Evolutionary conservation across 2,888 invertebrate genomes (phyloP).

Genomic region (Aricia artaxerxes): DNA sequence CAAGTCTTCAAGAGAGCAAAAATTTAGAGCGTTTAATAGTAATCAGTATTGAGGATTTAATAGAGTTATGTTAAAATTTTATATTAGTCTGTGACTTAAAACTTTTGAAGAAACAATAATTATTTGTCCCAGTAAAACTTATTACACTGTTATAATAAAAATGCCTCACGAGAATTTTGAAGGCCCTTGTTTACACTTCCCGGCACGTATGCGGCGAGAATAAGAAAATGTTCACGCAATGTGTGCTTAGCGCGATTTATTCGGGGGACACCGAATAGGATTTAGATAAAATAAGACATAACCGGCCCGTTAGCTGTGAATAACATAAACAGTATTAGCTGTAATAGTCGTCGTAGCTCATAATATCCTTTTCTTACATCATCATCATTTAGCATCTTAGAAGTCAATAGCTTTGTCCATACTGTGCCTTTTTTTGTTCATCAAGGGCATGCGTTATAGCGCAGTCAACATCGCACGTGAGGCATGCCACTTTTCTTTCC

Average conservation of each 20-base stretch:
- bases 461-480: no score
- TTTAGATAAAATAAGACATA: constrained; percentile 74
- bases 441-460: no score
- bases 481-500: no score
- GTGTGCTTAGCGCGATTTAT: constrained; percentile 76
- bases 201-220: constrained; percentile 75
- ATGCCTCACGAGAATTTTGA: constrained; percentile 27
- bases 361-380: neutral
- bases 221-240: constrained; percentile 77
- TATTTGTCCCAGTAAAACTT: constrained; percentile 20
- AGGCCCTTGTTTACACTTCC: constrained; percentile 56
- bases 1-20: no score
- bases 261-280: constrained; percentile 76
- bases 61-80: no score
- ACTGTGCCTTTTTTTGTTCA: no score
- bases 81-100: neutral
- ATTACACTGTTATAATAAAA: constrained; percentile 10
- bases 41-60: no score
- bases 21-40: no score
- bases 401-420: no score
- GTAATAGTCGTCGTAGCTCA: neutral
- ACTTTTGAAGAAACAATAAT: neutral
- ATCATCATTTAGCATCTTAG: neutral
- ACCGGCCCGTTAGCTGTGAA: constrained; percentile 47
- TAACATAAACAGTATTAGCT: constrained; percentile 38